These are phyloP conservation scores for Anagyrus pseudococci DNA, from an alignment of 2,888 invertebrate genomes.

Conservation along the genomic window DNA sequence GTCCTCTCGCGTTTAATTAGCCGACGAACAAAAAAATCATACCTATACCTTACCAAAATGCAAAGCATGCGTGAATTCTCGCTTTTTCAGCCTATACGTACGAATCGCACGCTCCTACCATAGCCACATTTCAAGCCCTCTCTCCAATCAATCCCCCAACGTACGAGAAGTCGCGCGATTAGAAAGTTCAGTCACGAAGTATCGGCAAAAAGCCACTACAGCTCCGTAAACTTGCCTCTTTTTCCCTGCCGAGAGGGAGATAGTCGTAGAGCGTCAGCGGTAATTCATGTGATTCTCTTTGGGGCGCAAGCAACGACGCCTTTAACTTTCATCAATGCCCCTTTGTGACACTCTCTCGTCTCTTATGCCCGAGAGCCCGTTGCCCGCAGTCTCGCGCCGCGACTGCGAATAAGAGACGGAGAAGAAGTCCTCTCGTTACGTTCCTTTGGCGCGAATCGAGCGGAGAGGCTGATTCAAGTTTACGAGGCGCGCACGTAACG, in stretches of 20 bases:
- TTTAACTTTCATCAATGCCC: slow-evolving; percentile 26
- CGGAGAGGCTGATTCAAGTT: slow-evolving; percentile 22
- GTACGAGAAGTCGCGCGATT: neutral
- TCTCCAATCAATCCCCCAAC: no score
- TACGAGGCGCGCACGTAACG: slow-evolving; percentile 11
- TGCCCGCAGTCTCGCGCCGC: no score
- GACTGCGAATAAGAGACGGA: neutral
- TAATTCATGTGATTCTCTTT: slow-evolving; percentile 11
- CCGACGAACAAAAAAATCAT: no score
- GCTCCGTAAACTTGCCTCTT: neutral
- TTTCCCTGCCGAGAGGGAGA: slow-evolving; percentile 1
- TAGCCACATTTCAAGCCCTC: neutral
- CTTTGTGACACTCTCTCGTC: neutral
- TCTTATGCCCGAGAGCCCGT: no score
- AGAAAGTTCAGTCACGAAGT: slow-evolving; percentile 12
- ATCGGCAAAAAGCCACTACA: neutral
- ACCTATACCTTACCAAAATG: no score
- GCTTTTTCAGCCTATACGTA: neutral
- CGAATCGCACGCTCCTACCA: neutral
- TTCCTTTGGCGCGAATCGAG: slow-evolving; percentile 1
- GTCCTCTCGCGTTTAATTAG: no score
- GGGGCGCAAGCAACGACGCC: slow-evolving; percentile 7
- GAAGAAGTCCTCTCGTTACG: slow-evolving; percentile 9
- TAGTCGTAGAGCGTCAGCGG: neutral
- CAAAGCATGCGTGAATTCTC: neutral